Evolutionary conservation across 2,888 invertebrate species (phyloP).

Genomic region (Lepidocyrtinus sp.): DNA sequence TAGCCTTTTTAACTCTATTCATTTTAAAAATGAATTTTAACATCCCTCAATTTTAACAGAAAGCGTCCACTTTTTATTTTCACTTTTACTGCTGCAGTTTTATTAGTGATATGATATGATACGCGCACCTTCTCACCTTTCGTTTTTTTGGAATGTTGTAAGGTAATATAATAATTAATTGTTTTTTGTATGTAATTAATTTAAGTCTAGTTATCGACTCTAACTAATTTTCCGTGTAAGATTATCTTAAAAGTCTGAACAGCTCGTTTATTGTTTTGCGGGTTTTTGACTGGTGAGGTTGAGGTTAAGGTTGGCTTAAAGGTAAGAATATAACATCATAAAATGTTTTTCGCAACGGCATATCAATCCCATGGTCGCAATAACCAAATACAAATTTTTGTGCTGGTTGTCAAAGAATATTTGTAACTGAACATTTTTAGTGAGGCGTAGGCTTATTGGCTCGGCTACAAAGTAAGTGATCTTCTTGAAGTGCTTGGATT

Average conservation of each 20-base stretch:
- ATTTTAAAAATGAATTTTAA: background rate
- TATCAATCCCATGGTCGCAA: too few relatives aligned
- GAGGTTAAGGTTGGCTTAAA: background rate
- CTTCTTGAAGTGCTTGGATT: slow-evolving; percentile 46
- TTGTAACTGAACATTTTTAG: background rate
- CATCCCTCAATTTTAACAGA: background rate
- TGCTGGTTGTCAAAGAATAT: background rate
- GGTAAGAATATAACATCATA: slow-evolving; percentile 8
- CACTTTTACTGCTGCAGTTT: slow-evolving; percentile 24
- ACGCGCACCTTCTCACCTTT: slow-evolving; percentile 31
- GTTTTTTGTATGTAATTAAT: slow-evolving; percentile 40
- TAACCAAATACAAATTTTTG: background rate
- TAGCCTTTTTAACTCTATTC: background rate
- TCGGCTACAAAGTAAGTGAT: slow-evolving; percentile 25
- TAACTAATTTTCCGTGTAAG: slow-evolving; percentile 23
- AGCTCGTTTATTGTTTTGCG: slow-evolving; percentile 15
- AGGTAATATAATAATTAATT: slow-evolving; percentile 22
- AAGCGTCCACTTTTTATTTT: slow-evolving; percentile 28
- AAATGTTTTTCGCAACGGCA: background rate
- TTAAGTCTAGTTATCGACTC: slow-evolving; percentile 3
- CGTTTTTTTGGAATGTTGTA: slow-evolving; percentile 21
- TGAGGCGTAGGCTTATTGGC: background rate
- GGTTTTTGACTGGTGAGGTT: background rate
- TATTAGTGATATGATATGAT: background rate
- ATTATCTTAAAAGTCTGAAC: slow-evolving; percentile 37